A percentile compares a stretch with the other conserved stretches of the same genome.
These are phyloP conservation scores for Caenorhabditis uteleia DNA, from an alignment of 2,888 invertebrate genomes.

Conservation along the genomic window DNA sequence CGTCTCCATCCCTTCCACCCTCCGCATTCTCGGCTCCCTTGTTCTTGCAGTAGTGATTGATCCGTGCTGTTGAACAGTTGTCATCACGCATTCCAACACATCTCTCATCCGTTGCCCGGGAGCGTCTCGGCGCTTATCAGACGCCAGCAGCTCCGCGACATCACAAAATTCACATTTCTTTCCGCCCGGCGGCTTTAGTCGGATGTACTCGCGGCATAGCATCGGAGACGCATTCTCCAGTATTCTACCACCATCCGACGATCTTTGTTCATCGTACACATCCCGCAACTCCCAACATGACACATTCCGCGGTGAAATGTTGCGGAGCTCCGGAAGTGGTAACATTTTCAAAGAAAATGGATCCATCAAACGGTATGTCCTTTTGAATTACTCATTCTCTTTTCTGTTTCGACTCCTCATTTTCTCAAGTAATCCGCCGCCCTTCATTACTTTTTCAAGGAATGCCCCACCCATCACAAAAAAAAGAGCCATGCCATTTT, in stretches of 20 bases:
- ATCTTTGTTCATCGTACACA: background rate
- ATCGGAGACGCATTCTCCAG: slow-evolving; percentile 20
- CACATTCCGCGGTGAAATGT: slow-evolving; percentile 16
- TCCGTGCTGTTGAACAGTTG: slow-evolving; percentile 38
- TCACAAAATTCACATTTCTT: no score
- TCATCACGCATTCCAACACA: slow-evolving; percentile 38
- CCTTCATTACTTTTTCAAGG: no score
- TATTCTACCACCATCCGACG: background rate
- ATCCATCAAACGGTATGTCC: slow-evolving; percentile 36
- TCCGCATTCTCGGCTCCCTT: background rate
- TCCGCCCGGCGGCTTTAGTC: no score
- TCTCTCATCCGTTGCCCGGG: no score
- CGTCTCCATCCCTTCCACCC: slow-evolving; percentile 1
- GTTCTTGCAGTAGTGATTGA: slow-evolving; percentile 24
- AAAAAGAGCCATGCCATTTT: no score
- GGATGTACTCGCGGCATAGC: slow-evolving; percentile 36
- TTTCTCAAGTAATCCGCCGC: no score
- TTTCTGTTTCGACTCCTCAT: no score
- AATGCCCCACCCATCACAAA: no score
- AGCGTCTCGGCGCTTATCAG: no score
- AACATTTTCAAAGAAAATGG: slow-evolving; percentile 43
- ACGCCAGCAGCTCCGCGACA: no score
- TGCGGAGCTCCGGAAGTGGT: slow-evolving; percentile 44
- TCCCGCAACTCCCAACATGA: slow-evolving; percentile 40
- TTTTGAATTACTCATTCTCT: no score